Conservation (phyloP, 2,797 vertebrate species). For the Salmo trutta region DNA sequence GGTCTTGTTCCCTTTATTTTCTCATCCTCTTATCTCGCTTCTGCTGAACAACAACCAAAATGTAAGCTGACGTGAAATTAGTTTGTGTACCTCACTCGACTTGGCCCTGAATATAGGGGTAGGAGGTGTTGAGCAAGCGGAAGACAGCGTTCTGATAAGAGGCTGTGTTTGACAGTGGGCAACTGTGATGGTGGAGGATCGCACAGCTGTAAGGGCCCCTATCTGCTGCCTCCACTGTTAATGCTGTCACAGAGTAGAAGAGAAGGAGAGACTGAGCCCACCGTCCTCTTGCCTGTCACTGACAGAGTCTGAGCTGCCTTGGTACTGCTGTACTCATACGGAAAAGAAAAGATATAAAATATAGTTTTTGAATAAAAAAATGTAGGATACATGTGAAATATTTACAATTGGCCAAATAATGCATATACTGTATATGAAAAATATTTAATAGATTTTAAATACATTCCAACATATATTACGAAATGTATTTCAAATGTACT, state of each 20-base stretch:
- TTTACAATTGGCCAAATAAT: too few relatives aligned
- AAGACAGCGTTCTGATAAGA: not conserved
- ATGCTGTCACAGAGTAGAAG: conserved; percentile 2
- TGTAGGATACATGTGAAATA: too few relatives aligned
- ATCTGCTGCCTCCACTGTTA: not conserved
- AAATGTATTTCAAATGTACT: too few relatives aligned
- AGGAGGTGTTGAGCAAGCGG: not conserved
- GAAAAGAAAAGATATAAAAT: not conserved
- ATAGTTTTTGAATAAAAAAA: too few relatives aligned
- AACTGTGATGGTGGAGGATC: not conserved
- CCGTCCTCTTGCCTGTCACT: conserved; percentile 10
- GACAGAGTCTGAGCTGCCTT: not conserved
- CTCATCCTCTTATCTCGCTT: not conserved
- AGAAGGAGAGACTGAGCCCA: not conserved
- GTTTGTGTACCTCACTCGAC: not conserved
- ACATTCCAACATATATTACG: too few relatives aligned
- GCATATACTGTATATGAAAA: not conserved
- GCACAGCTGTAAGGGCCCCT: not conserved
- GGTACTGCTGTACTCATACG: not conserved
- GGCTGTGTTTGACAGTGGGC: not conserved
- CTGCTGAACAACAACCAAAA: not conserved
- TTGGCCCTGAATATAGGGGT: not conserved
- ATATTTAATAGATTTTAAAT: too few relatives aligned
- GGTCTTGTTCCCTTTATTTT: not conserved
- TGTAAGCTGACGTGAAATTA: not conserved